phyloP scores from a whole-genome alignment of 2,888 invertebrate genomes.

The Tachina fera region DNA sequence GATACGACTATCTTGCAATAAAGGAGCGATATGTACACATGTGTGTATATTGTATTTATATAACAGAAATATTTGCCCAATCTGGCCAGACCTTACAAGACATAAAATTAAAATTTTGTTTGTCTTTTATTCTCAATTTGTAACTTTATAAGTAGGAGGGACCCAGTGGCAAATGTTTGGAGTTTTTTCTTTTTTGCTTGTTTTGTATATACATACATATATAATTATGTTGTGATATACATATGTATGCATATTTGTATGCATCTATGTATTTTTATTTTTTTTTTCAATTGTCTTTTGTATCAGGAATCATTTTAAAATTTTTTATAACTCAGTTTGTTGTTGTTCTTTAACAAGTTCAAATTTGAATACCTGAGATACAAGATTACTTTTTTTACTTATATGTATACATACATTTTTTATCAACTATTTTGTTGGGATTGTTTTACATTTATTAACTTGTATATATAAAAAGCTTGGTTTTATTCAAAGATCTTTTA shows the following conservation, averaged over 20 bases:
- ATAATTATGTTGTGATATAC: slow-evolving; percentile 4
- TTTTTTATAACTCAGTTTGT: slow-evolving; percentile 39
- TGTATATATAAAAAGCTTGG: slow-evolving; percentile 57
- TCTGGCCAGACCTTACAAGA: neutral
- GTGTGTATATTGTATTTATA: too few relatives aligned
- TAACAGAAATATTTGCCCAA: too few relatives aligned
- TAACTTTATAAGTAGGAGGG: slow-evolving; percentile 52
- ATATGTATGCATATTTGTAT: slow-evolving; percentile 41
- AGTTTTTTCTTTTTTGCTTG: slow-evolving; percentile 21
- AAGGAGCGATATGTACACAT: too few relatives aligned
- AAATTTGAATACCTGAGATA: slow-evolving; percentile 68
- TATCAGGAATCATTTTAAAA: slow-evolving; percentile 56
- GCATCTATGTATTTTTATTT: slow-evolving; percentile 49
- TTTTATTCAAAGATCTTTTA: slow-evolving; percentile 24
- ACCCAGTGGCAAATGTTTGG: slow-evolving; percentile 52
- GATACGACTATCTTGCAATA: too few relatives aligned
- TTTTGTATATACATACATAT: slow-evolving; percentile 66
- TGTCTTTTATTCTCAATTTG: slow-evolving; percentile 13
- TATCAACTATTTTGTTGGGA: slow-evolving; percentile 6
- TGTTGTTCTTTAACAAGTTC: slow-evolving; percentile 44
- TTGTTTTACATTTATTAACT: slow-evolving; percentile 2
- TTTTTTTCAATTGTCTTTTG: slow-evolving; percentile 23
- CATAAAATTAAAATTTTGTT: neutral
- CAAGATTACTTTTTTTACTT: slow-evolving; percentile 42
- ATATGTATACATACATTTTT: slow-evolving; percentile 9